These are phyloP conservation scores for Falco columbarius DNA, from an alignment of 2,797 vertebrate genomes.

Conservation along the genomic window DNA sequence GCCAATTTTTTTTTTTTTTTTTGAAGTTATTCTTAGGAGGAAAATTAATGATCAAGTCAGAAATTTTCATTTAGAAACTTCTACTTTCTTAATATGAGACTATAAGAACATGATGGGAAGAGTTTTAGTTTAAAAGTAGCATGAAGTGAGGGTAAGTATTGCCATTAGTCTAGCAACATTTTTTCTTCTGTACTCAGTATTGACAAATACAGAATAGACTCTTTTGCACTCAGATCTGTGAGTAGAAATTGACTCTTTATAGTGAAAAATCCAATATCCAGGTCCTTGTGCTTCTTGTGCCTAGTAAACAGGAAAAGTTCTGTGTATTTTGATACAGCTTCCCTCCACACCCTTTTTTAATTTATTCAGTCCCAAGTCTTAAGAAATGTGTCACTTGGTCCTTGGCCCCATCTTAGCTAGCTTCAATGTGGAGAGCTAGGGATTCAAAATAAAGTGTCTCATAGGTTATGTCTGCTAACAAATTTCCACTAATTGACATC, in stretches of 20 bases:
- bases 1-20: not conserved
- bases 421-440: conserved; percentile 21
- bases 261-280: conserved; percentile 37
- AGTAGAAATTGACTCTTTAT: conserved; percentile 4
- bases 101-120: not conserved
- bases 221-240: not conserved
- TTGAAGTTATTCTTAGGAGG: not conserved
- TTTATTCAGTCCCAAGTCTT: not conserved
- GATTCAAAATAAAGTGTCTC: conserved; percentile 64
- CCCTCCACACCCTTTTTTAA: not conserved
- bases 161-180: not conserved
- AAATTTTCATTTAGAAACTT: conserved; percentile 30
- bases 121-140: not conserved
- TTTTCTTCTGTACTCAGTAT: not conserved
- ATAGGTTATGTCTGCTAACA: conserved; percentile 72
- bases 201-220: not conserved
- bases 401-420: not conserved
- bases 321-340: not conserved
- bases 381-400: not conserved
- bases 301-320: conserved; percentile 49
- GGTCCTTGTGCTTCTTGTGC: conserved; percentile 45
- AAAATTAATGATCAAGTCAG: not conserved
- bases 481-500: conserved; percentile 81
- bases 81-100: conserved; percentile 1
- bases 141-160: not conserved